Percentiles rank a stretch among this genome's conserved stretches.
These are phyloP conservation scores for Nematopogon swammerdamellus DNA, from an alignment of 2,888 invertebrate genomes.

Conservation along the genomic window DNA sequence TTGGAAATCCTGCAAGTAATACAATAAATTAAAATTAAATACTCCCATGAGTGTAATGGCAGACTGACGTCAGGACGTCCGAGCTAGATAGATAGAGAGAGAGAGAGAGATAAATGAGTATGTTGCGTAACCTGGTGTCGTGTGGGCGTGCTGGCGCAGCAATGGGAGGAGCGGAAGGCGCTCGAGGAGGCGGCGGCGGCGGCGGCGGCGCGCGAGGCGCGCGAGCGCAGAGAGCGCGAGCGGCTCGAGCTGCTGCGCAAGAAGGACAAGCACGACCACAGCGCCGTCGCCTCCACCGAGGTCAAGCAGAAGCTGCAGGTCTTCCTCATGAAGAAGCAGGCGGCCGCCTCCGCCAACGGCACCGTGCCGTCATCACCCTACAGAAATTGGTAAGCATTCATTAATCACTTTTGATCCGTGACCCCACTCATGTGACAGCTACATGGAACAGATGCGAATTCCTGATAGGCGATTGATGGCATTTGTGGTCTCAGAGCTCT, in stretches of 20 bases:
- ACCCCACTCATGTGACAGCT: too few relatives aligned
- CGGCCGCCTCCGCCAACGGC: slow-evolving; percentile 71
- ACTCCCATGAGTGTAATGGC: too few relatives aligned
- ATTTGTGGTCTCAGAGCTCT: too few relatives aligned
- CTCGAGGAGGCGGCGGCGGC: slow-evolving; percentile 76
- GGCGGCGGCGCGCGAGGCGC: slow-evolving; percentile 69
- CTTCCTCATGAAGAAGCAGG: slow-evolving; percentile 78
- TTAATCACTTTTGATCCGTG: neutral
- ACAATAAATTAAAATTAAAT: too few relatives aligned
- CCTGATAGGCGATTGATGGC: neutral
- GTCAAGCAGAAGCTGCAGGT: slow-evolving; percentile 95
- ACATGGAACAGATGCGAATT: too few relatives aligned
- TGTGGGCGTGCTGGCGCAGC: slow-evolving; percentile 44
- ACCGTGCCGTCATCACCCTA: slow-evolving; percentile 67
- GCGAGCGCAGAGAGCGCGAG: slow-evolving; percentile 74
- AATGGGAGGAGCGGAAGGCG: slow-evolving; percentile 88
- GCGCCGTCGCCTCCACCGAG: slow-evolving; percentile 93
- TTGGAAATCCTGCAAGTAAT: too few relatives aligned
- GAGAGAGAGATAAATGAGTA: too few relatives aligned
- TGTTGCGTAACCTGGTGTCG: neutral
- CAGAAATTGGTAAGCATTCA: slow-evolving; percentile 70
- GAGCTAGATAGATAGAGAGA: too few relatives aligned
- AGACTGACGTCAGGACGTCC: too few relatives aligned
- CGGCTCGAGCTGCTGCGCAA: slow-evolving; percentile 82
- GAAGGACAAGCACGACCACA: slow-evolving; percentile 93